A percentile compares a stretch with the other conserved stretches of the same genome.
phyloP scores from a whole-genome alignment of 2,113 vertebrate species.

The Sinocyclocheilus anophthalmus region DNA sequence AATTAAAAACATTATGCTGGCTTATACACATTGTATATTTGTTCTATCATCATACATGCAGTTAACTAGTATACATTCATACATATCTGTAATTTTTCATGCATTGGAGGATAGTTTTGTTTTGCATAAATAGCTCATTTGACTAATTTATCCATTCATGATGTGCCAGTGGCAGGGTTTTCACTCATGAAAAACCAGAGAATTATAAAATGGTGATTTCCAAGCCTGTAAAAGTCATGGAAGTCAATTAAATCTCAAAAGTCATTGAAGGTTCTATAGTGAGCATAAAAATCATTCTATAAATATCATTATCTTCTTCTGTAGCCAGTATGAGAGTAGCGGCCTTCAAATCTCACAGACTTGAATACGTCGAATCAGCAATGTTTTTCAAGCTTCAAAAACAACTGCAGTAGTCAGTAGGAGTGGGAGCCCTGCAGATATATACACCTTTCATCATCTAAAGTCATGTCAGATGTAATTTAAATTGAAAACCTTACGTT shows the following conservation, averaged over 20 bases:
- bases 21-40: not conserved
- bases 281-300: not conserved
- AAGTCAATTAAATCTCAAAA: conserved; percentile 10
- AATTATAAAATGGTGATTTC: conserved; percentile 9
- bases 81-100: not conserved
- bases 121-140: conserved; percentile 21
- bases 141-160: conserved; percentile 29
- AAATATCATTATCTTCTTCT: not conserved
- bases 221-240: not conserved
- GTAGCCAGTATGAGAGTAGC: not conserved
- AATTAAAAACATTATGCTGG: not conserved
- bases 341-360: not conserved
- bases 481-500: conserved; percentile 15
- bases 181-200: not conserved
- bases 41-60: not conserved
- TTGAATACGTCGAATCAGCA: not conserved
- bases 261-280: not conserved
- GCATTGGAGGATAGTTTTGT: not conserved
- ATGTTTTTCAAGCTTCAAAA: conserved; percentile 10
- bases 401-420: not conserved
- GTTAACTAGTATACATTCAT: not conserved
- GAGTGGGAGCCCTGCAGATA: not conserved
- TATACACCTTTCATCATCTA: conserved; percentile 22
- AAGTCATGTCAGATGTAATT: conserved; percentile 26
- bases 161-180: conserved; percentile 22